Conservation (phyloP, 92 coral and sea anemone genomes). For the Virgularia gustaviana region DNA sequence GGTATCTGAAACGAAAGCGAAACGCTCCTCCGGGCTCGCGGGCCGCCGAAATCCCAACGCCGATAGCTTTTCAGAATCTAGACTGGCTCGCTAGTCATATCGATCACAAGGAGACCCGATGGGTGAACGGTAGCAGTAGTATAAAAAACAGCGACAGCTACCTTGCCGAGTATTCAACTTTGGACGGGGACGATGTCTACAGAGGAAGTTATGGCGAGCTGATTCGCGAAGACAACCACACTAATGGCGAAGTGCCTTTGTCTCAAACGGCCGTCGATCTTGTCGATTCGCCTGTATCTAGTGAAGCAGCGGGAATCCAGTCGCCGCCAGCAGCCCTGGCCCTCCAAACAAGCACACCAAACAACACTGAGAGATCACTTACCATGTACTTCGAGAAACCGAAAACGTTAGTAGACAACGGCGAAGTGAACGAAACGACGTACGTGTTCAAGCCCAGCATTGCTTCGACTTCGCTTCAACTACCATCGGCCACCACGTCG, state of each 20-base stretch:
- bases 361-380: neutral
- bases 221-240: slow-evolving; percentile 1
- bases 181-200: slow-evolving; percentile 20
- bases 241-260: slow-evolving; percentile 10
- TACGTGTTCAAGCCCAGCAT: slow-evolving; percentile 2
- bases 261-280: neutral
- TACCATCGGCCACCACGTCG: neutral
- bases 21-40: slow-evolving; percentile 7
- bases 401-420: neutral
- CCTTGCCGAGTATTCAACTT: neutral
- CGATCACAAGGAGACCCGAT: slow-evolving; percentile 31
- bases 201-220: slow-evolving; percentile 28
- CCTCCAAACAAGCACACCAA: neutral
- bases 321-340: neutral
- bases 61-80: slow-evolving; percentile 19
- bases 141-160: neutral
- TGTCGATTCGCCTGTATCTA: neutral
- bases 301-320: neutral
- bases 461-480: neutral
- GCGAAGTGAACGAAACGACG: neutral
- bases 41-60: neutral
- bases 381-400: slow-evolving; percentile 33
- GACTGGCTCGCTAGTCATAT: slow-evolving; percentile 40
- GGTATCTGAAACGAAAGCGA: slow-evolving; percentile 25
- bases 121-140: neutral